Base-by-base conservation (phyloP, 2,113 vertebrate species). In the Alectura lathami region DNA sequence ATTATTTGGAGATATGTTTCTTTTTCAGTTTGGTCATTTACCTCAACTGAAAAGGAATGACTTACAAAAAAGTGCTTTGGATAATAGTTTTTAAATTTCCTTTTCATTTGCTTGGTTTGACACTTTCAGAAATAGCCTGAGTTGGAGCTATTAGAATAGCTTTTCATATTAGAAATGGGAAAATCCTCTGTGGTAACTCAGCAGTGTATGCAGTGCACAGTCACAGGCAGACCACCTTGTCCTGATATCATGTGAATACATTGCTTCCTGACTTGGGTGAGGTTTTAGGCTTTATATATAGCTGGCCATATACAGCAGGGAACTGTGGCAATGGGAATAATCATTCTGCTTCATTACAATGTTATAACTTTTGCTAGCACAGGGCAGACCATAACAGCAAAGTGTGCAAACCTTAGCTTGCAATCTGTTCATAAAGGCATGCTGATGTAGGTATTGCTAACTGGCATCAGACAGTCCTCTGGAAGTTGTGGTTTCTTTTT, bases 241-340 rank as follows among this genome's bases (percentile, higher is more conserved):
- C n/a, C 23, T 62, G 45, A 2, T 27, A 6, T 32, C 3, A 0
- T 1, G 1, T 40, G 38, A 75, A 7, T n/a, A 30, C 20, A 16
- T 56, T 22, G 21, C 11, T 30, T 64, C 32, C 60, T 54, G 38
- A 17, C 0, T 42, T 8, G 11, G 17, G 17, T 60, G 22, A 18
- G 4, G 13, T 34, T 69, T 69, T 32, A 11, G 30, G 6, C 48
- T 77, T 18, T 53, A 3, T 38, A 26, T 75, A 4, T 9, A 76
- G 48, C 17, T 59, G 42, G 40, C 17, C 3, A 11, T 11, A 30
- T 4, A 15, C 10, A 36, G n/a, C 23, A 68, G 40, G 30, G 32
- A 56, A 29, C 6, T 50, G 17, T 15, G 24, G 21, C 75, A 50
- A 1, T 36, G 47, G n/a, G 43, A 60, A 2, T 14, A 69, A 29